Evolutionary conservation across 2,888 invertebrate species (phyloP).

Genomic region (Temnothorax unifasciatus): DNA sequence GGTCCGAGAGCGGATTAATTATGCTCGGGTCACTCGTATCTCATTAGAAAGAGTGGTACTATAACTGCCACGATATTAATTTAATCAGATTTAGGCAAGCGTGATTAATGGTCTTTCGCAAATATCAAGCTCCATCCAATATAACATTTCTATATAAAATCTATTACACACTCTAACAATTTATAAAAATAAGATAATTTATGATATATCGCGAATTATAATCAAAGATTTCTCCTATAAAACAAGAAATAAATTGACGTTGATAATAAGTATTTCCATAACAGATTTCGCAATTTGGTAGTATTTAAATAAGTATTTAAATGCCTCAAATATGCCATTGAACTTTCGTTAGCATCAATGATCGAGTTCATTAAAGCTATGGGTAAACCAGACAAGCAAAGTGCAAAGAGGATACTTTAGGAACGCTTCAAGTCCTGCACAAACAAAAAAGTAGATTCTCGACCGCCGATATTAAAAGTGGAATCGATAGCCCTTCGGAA

Average conservation of each 20-base stretch:
- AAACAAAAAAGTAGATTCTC: slow-evolving; percentile 43
- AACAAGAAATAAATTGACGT: neutral
- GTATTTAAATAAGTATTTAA: slow-evolving; percentile 23
- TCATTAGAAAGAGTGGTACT: slow-evolving; percentile 29
- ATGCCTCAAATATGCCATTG: slow-evolving; percentile 12
- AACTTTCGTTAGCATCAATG: slow-evolving; percentile 66
- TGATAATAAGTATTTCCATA: slow-evolving; percentile 8
- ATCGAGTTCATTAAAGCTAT: slow-evolving; percentile 55
- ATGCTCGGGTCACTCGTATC: slow-evolving; percentile 16
- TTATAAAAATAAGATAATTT: slow-evolving; percentile 14
- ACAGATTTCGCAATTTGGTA: neutral
- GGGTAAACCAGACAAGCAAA: slow-evolving; percentile 55
- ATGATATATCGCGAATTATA: neutral
- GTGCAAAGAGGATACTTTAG: slow-evolving; percentile 55
- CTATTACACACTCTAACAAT: neutral
- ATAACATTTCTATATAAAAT: neutral
- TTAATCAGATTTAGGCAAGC: slow-evolving; percentile 12
- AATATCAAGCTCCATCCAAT: neutral
- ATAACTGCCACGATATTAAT: neutral
- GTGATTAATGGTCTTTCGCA: neutral
- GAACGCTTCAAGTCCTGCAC: slow-evolving; percentile 9
- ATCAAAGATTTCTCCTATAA: neutral
- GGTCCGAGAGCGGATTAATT: slow-evolving; percentile 12
- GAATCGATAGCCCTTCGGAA: neutral
- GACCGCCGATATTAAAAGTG: slow-evolving; percentile 30